Conservation (phyloP, 2,797 vertebrate species). For the Coluber constrictor region DNA sequence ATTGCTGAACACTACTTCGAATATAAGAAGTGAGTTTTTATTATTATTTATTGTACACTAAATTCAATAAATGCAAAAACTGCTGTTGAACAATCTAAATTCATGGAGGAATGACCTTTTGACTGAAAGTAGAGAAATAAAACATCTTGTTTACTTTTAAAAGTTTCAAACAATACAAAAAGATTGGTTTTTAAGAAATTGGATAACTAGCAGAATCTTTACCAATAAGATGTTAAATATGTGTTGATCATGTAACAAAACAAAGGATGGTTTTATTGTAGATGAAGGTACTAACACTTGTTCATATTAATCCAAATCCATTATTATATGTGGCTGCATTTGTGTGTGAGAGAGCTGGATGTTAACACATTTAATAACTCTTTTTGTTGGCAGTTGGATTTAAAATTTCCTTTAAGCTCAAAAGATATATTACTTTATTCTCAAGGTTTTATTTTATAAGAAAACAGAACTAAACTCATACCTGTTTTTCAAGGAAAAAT, state of each 20-base stretch:
- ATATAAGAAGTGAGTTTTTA: conserved; percentile 86
- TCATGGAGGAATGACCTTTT: conserved; percentile 13
- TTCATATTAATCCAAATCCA: not conserved
- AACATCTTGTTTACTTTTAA: not conserved
- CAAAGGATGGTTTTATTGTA: not conserved
- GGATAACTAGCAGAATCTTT: not conserved
- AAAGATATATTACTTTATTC: not conserved
- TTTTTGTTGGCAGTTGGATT: not conserved
- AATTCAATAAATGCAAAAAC: not conserved
- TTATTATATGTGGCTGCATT: not conserved
- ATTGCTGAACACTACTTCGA: conserved; percentile 88
- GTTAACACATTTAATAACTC: not conserved
- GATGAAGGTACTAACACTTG: not conserved
- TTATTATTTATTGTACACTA: conserved; percentile 13
- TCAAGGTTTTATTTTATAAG: not conserved
- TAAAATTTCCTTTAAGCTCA: not conserved
- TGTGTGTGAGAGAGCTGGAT: not conserved
- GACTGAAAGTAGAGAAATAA: not conserved
- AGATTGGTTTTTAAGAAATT: not conserved
- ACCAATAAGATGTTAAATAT: not conserved
- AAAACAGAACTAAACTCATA: not conserved
- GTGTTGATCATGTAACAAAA: not conserved
- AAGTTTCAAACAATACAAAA: not conserved
- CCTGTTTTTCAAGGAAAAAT: not conserved
- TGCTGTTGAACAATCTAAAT: conserved; percentile 16